Evolutionary conservation across 2,888 invertebrate genomes (phyloP), one percentile per base, ranked within the genome.

Genomic region (Salticus scenicus): DNA sequence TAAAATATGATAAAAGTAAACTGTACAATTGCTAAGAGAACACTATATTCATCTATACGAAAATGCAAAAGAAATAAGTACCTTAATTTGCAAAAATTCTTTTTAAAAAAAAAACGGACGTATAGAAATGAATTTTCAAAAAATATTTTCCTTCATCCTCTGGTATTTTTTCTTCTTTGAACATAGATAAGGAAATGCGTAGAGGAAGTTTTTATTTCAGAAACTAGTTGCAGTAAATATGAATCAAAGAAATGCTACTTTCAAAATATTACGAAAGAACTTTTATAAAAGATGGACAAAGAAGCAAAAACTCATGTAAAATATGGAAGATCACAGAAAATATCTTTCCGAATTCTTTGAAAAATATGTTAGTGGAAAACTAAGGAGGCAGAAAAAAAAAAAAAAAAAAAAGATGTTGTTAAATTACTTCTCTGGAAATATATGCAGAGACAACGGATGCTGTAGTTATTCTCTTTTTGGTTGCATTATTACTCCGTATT

Each of bases 401-500:
- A 41, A 1, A 42, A 24, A 8, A 27, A 47, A 72, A 73, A 41
- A 63, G 64, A 42, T 63, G 41, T 63, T 79, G 42, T 71, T 71
- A 80, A 80, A 80, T 80, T 80, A 80, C 79, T 80, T 80, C 73
- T 47, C 33, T 17, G 66, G 79, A 80, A 73, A 51, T 31, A 51
- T 31, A 42, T 30, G 73, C 37, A 30, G 47, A 80, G 73, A 66
- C 47, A 73, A 12, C 66, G 67, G 33, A 31, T 41, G 42, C 57
- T 20, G 31, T 28, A 47, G 37, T 72, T n/a, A 57, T 57, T 33
- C 41, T 41, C 66, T 67, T 20, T 67, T 20, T 47, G n/a, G n/a
- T n/a, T n/a, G n/a, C n/a, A n/a, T n/a, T n/a, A n/a, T n/a, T n/a
- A n/a, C n/a, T n/a, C n/a, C n/a, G n/a, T n/a, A n/a, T n/a, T n/a